A percentile compares a stretch with the other conserved stretches of the same genome.
phyloP scores from a whole-genome alignment of 2,888 invertebrate genomes.

The Chorisops tibialis region DNA sequence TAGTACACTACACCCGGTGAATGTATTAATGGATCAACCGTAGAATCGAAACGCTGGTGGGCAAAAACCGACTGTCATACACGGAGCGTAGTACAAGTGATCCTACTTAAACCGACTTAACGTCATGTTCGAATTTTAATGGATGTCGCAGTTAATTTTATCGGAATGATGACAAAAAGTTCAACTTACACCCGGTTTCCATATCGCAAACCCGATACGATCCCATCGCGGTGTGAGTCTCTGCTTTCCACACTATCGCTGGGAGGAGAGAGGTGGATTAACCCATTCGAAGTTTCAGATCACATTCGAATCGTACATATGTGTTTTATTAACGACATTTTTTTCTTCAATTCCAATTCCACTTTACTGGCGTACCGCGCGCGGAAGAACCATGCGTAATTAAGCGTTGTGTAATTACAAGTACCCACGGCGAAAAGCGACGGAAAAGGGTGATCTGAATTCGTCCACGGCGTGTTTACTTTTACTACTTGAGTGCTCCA shows the following conservation, averaged over 20 bases:
- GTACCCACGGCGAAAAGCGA: constrained; percentile 20
- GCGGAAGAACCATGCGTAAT: constrained; percentile 14
- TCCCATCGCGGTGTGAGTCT: not conserved
- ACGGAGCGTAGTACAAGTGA: not conserved
- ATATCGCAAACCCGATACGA: not conserved
- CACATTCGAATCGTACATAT: constrained; percentile 1
- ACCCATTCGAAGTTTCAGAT: not conserved
- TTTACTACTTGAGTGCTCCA: constrained; percentile 15
- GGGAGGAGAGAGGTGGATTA: not conserved
- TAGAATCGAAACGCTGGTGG: not conserved
- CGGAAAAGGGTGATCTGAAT: constrained; percentile 20
- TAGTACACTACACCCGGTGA: not conserved
- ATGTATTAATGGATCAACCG: not conserved
- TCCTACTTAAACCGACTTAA: not conserved
- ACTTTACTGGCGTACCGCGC: not conserved
- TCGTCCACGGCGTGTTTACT: constrained; percentile 16
- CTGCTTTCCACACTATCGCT: not conserved
- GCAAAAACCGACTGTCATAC: not conserved
- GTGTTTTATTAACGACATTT: constrained; percentile 22
- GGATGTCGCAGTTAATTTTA: constrained; percentile 14
- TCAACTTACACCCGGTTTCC: not conserved
- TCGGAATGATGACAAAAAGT: constrained; percentile 7
- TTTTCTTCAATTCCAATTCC: not conserved
- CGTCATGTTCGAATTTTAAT: constrained; percentile 18
- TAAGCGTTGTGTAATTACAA: constrained; percentile 27